Conservation (phyloP, 2,113 vertebrate species). For the Spea multiplicata region DNA sequence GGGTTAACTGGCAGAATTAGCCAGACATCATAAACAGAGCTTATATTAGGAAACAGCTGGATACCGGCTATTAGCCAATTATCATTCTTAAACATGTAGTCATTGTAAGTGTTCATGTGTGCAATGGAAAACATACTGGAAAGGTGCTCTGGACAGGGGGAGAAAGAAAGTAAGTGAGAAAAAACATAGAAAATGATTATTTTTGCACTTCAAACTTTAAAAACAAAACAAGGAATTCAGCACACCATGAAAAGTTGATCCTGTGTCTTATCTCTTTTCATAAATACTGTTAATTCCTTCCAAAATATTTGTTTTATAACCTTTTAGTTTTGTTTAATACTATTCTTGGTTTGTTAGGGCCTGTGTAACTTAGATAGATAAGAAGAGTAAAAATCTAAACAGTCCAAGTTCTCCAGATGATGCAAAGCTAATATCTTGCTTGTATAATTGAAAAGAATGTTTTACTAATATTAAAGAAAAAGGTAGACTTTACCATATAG, state of each 20-base stretch:
- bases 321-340: slow-evolving; percentile 30
- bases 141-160: not conserved
- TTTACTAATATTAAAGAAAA: not conserved
- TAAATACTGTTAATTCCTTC: slow-evolving; percentile 14
- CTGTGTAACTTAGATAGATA: slow-evolving; percentile 10
- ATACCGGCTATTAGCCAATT: slow-evolving; percentile 11
- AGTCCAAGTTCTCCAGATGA: slow-evolving; percentile 4
- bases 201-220: not conserved
- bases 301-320: slow-evolving; percentile 21
- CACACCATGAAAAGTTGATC: not conserved
- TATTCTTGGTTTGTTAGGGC: not conserved
- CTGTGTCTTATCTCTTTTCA: slow-evolving; percentile 9
- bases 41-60: slow-evolving; percentile 22
- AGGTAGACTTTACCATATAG: not conserved
- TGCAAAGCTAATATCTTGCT: not conserved
- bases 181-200: not conserved
- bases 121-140: too few relatives aligned
- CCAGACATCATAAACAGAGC: slow-evolving; percentile 7
- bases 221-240: not conserved
- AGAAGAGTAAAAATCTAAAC: slow-evolving; percentile 6
- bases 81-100: not conserved
- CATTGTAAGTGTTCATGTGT: not conserved
- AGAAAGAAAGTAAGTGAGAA: not conserved
- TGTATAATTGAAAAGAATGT: not conserved
- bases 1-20: not conserved